Conservation (phyloP, 2,797 vertebrate species). For the Phaenicophaeus curvirostris region DNA sequence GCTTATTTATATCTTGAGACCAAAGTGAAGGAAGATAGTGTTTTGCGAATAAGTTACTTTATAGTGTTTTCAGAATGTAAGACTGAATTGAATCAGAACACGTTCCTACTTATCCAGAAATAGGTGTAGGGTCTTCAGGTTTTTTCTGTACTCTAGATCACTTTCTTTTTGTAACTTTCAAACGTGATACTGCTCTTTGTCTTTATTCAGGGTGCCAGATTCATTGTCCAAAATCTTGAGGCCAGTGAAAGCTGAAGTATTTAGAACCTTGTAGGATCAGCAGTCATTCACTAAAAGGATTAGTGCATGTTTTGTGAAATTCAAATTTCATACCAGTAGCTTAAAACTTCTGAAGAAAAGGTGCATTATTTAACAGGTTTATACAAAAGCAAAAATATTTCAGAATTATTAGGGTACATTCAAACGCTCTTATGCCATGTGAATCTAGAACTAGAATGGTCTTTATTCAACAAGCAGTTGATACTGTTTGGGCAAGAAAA, state of each 20-base stretch:
- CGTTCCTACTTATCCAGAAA: background rate
- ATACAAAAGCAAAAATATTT: background rate
- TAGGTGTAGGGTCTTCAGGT: accelerated
- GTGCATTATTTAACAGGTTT: background rate
- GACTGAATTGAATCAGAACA: background rate
- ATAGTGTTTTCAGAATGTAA: background rate
- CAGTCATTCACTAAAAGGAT: background rate
- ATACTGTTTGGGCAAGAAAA: background rate
- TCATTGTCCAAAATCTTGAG: background rate
- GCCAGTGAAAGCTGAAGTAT: background rate
- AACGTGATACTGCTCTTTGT: background rate
- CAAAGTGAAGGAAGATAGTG: background rate
- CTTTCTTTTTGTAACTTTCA: background rate
- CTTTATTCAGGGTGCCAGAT: background rate
- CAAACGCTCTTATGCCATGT: background rate
- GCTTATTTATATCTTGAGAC: background rate
- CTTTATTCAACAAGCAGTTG: background rate
- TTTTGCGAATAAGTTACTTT: background rate
- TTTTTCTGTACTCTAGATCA: background rate
- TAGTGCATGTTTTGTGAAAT: background rate
- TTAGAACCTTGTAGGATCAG: background rate
- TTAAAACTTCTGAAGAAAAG: background rate
- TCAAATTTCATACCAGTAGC: background rate
- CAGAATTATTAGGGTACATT: background rate
- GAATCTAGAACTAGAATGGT: background rate